phyloP scores from a whole-genome alignment of 2,888 invertebrate genomes.

The Melieria omissa region DNA sequence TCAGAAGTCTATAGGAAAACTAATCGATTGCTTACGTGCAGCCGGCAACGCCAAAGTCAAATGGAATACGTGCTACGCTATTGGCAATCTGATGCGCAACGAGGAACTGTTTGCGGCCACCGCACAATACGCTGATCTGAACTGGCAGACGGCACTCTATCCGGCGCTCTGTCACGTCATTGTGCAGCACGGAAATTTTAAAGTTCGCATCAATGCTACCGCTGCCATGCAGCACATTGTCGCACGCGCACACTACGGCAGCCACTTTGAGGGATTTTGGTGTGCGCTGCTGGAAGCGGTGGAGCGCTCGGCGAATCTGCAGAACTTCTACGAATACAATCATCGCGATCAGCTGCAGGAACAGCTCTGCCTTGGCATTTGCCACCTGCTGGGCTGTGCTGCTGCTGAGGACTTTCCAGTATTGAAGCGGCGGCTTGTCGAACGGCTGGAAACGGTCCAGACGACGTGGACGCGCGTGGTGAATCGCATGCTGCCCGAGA shows the following conservation, averaged over 20 bases:
- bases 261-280: constrained; percentile 75
- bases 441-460: constrained; percentile 55
- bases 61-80: constrained; percentile 92
- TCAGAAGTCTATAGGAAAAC: constrained; percentile 72
- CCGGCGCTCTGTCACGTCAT: constrained; percentile 75
- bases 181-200: constrained; percentile 82
- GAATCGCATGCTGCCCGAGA: constrained; percentile 64
- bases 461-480: constrained; percentile 63
- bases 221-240: constrained; percentile 76
- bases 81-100: constrained; percentile 82
- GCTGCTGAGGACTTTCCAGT: constrained; percentile 71
- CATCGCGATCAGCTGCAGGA: constrained; percentile 88
- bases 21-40: constrained; percentile 76
- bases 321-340: constrained; percentile 85
- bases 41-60: constrained; percentile 86
- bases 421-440: constrained; percentile 63
- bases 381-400: constrained; percentile 75
- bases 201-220: constrained; percentile 90
- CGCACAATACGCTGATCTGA: constrained; percentile 43
- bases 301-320: constrained; percentile 81
- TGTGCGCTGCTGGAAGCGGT: constrained; percentile 77
- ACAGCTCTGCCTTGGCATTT: constrained; percentile 82
- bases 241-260: constrained; percentile 73
- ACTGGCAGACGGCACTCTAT: constrained; percentile 73
- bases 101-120: constrained; percentile 58